These are phyloP conservation scores for Mormyrus proboscirostris DNA, from an alignment of 2,797 vertebrate species.

Conservation along the genomic window DNA sequence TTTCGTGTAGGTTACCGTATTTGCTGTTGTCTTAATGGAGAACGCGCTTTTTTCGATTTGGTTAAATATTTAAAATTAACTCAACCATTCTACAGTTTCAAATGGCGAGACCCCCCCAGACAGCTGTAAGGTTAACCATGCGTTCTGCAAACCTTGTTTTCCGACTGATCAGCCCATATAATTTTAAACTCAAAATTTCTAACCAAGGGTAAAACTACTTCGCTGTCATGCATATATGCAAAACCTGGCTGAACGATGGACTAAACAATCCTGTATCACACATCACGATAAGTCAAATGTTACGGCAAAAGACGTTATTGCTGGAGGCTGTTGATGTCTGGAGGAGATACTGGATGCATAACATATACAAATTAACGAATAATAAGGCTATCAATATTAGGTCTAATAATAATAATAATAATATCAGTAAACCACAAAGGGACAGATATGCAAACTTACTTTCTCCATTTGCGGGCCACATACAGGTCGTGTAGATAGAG, in stretches of 20 bases:
- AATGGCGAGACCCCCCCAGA: not conserved
- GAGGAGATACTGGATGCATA: not conserved
- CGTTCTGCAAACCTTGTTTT: not conserved
- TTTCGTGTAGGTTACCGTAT: not conserved
- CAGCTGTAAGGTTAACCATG: not conserved
- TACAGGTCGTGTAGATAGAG: conserved; percentile 67
- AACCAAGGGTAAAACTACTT: not conserved
- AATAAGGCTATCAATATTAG: not conserved
- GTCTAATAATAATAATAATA: too few relatives aligned
- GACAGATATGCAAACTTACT: conserved; percentile 61
- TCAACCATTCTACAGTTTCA: not conserved
- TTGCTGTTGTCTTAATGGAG: conserved; percentile 1
- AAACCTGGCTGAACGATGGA: not conserved
- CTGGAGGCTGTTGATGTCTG: not conserved
- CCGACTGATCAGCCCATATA: not conserved
- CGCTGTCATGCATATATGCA: not conserved
- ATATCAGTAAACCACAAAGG: not conserved
- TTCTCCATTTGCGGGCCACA: conserved; percentile 80
- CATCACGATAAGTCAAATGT: not conserved
- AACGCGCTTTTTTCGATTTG: not conserved
- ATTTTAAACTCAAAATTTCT: not conserved
- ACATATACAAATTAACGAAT: not conserved
- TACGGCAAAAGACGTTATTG: not conserved
- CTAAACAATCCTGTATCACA: not conserved
- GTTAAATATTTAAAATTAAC: conserved; percentile 3